Evolutionary conservation across 2,888 invertebrate genomes (phyloP).

Genomic region (Pollenia amentaria): DNA sequence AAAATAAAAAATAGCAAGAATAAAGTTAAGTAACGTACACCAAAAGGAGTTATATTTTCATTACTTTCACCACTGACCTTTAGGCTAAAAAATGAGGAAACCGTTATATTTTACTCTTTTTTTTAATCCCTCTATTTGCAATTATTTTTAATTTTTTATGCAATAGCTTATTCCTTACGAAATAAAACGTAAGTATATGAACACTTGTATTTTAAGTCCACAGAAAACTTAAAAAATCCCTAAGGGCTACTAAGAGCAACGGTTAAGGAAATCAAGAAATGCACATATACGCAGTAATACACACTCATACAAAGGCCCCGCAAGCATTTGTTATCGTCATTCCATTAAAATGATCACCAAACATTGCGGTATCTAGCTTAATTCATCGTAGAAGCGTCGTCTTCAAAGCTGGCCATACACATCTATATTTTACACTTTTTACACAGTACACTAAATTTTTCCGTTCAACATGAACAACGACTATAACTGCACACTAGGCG

Average conservation of each 20-base stretch:
- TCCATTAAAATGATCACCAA: too few relatives aligned
- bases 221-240: slow-evolving; percentile 69
- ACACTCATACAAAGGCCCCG: neutral
- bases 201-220: slow-evolving; percentile 60
- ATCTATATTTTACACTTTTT: too few relatives aligned
- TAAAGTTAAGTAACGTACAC: slow-evolving; percentile 46
- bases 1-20: neutral
- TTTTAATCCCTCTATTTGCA: neutral
- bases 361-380: too few relatives aligned
- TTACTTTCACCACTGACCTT: slow-evolving; percentile 74
- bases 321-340: neutral
- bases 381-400: too few relatives aligned
- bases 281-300: slow-evolving; percentile 57
- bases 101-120: neutral
- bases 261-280: slow-evolving; percentile 74
- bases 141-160: slow-evolving; percentile 20
- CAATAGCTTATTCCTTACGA: slow-evolving; percentile 38
- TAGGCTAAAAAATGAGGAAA: slow-evolving; percentile 63
- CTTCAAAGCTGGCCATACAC: too few relatives aligned
- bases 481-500: too few relatives aligned
- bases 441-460: too few relatives aligned
- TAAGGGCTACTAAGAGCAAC: slow-evolving; percentile 61
- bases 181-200: slow-evolving; percentile 22
- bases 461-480: too few relatives aligned
- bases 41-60: slow-evolving; percentile 70